Conservation (phyloP, 2,888 invertebrate genomes). For the Leptopilina myrica region DNA sequence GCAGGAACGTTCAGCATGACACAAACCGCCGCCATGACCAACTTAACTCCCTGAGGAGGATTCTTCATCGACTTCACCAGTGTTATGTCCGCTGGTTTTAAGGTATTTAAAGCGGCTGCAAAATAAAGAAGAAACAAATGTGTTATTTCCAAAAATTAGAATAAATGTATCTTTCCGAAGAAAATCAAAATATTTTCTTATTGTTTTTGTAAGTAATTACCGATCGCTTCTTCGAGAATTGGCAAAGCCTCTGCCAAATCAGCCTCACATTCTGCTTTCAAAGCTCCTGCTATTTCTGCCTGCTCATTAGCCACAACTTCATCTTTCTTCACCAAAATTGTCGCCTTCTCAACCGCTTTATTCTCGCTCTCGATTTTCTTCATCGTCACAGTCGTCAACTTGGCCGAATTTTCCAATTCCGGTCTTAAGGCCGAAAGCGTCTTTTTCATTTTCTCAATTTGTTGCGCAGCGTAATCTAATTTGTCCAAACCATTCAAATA, state of each 20-base stretch:
- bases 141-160: too few species aligned
- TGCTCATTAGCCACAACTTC: slow-evolving; percentile 92
- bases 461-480: slow-evolving; percentile 86
- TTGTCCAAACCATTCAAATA: slow-evolving; percentile 89
- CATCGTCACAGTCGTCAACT: slow-evolving; percentile 86
- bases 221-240: slow-evolving; percentile 85
- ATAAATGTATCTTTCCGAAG: too few species aligned
- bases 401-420: slow-evolving; percentile 84
- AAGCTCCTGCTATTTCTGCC: slow-evolving; percentile 88
- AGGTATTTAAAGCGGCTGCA: slow-evolving; percentile 85
- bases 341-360: slow-evolving; percentile 86
- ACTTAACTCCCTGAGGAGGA: slow-evolving; percentile 88
- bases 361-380: slow-evolving; percentile 87
- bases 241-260: slow-evolving; percentile 93
- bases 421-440: slow-evolving; percentile 87
- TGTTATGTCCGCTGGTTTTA: slow-evolving; percentile 91
- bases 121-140: too few species aligned
- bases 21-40: slow-evolving; percentile 94
- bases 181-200: background rate
- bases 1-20: slow-evolving; percentile 89
- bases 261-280: slow-evolving; percentile 94
- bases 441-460: slow-evolving; percentile 87
- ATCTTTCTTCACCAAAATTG: slow-evolving; percentile 88
- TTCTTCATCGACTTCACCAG: slow-evolving; percentile 93
- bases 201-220: slow-evolving; percentile 45